phyloP scores from a whole-genome alignment of 2,797 vertebrate genomes.

The Tokudaia tokunoshimensis region DNA sequence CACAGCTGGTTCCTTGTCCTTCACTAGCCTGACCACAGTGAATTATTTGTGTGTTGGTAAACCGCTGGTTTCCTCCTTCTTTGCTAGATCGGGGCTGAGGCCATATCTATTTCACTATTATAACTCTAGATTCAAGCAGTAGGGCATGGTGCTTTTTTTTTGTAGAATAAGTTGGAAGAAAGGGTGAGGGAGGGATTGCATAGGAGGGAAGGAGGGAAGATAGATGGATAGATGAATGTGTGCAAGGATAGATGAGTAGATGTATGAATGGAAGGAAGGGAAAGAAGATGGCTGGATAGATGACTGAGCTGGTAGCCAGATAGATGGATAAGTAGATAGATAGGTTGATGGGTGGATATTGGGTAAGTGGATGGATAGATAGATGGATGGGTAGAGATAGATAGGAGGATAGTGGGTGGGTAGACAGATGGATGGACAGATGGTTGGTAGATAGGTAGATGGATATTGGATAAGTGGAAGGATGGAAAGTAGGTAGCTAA shows the following conservation, averaged over 20 bases:
- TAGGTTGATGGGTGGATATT: too few species aligned
- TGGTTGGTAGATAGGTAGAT: background rate
- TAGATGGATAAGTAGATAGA: background rate
- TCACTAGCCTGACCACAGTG: background rate
- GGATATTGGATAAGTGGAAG: background rate
- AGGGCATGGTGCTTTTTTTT: rapidly evolving
- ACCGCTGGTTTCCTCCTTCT: background rate
- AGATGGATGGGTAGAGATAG: too few species aligned
- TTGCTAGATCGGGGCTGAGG: background rate
- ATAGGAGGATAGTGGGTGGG: background rate
- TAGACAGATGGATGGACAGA: background rate
- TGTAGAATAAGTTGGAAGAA: background rate
- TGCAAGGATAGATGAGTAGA: background rate
- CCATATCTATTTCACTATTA: rapidly evolving
- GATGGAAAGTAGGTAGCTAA: background rate
- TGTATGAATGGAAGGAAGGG: background rate
- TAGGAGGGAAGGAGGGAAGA: background rate
- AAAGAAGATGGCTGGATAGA: background rate
- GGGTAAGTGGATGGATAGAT: background rate
- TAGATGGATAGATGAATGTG: background rate
- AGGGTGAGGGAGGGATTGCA: background rate
- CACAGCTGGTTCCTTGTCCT: rapidly evolving
- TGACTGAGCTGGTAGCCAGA: background rate
- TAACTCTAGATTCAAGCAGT: background rate
- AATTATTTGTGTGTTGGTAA: background rate